Conservation (phyloP, 1,140 invertebrate species). For the Cydia fagiglandana region DNA sequence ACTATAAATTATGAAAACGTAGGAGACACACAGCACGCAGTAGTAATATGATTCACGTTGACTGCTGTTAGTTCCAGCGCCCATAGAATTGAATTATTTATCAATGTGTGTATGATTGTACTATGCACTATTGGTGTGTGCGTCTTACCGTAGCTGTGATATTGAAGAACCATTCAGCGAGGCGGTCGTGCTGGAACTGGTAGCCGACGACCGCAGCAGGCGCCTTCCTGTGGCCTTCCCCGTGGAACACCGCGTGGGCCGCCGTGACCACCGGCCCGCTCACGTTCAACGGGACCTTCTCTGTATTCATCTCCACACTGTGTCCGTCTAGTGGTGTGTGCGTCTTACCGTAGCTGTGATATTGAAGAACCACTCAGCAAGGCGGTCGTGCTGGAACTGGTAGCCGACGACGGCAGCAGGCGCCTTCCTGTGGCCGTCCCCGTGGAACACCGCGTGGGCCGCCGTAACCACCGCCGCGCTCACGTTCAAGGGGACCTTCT, state of each 20-base stretch:
- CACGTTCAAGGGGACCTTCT: slow-evolving; percentile 61
- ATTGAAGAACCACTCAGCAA: slow-evolving; percentile 88
- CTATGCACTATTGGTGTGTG: neutral
- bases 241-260: slow-evolving; percentile 90
- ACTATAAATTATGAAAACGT: no score
- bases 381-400: slow-evolving; percentile 89
- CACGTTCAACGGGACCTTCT: slow-evolving; percentile 61
- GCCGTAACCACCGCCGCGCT: slow-evolving; percentile 87
- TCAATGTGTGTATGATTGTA: no score
- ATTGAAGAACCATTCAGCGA: slow-evolving; percentile 88
- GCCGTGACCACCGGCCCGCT: slow-evolving; percentile 87
- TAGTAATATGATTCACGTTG: no score
- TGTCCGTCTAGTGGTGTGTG: slow-evolving; percentile 83
- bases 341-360: slow-evolving; percentile 84
- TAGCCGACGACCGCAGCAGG: slow-evolving; percentile 96
- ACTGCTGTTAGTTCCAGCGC: no score
- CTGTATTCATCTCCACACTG: slow-evolving; percentile 64
- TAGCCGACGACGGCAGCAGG: slow-evolving; percentile 96
- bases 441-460: slow-evolving; percentile 90
- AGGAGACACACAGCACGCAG: no score
- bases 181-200: slow-evolving; percentile 89
- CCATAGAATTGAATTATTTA: no score
- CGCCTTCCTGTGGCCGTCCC: slow-evolving; percentile 83
- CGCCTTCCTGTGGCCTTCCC: slow-evolving; percentile 83
- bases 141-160: slow-evolving; percentile 84